Base-by-base conservation (phyloP, 2,888 invertebrate species). In the Syrphus vitripennis region DNA sequence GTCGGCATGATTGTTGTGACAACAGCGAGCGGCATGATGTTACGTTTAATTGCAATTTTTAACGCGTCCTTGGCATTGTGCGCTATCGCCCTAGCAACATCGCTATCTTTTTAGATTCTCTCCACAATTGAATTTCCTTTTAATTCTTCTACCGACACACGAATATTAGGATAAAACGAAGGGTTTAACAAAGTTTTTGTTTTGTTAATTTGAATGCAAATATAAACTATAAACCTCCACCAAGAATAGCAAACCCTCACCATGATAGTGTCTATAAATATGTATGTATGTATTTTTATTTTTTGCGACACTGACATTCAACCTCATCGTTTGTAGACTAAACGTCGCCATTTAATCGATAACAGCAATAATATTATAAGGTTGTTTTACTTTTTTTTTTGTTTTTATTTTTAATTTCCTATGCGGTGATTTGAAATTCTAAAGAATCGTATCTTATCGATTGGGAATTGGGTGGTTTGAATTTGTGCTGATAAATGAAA, bases 401-500 rank as follows among this genome's bases (percentile, higher is more conserved):
- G 7, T 59, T 61, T 24, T 24, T 16, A 4, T 24, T 37, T 31
- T 53, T n/a, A n/a, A n/a, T n/a, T n/a, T 50, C 37, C 21, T 48
- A 9, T 67, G 9, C 21, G 29, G 34, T 65, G 53, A 65, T 65
- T 71, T 37, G 31, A 50, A 82, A 53, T 82, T 77, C 57, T 50
- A 77, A 69, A 59, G 59, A 78, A 72, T 72, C 61, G 61, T 83
- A 83, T 83, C 82, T 83, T 83, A 83, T 83, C 78, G 72, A 78
- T 67, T 83, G 53, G 6, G 29, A 34, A 59, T 72, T 61, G 45
- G 50, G 34, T 31, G 50, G 34, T 31, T 26, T 37, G 16, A 70
- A 65, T 77, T 67, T 50, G n/a, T 61, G 21, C 65, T 48, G 16
- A 50, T 31, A 53, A 50, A 40, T 26, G 50, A n/a, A 69, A 67